Evolutionary conservation across 2,888 invertebrate genomes (phyloP).

Genomic region (Acronicta alni): DNA sequence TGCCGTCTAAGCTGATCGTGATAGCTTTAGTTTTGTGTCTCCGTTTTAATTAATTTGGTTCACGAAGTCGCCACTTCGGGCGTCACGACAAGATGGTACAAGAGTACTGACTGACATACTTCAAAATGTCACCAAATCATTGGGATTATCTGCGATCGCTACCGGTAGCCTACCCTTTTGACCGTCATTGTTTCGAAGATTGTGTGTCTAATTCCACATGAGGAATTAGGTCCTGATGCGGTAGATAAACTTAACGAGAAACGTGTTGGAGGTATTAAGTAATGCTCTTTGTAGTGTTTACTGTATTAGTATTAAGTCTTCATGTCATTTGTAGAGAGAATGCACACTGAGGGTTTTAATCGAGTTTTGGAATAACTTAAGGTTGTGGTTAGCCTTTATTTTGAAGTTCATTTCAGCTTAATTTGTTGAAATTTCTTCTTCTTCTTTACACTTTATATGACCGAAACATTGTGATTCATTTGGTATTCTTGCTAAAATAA

Average conservation of each 20-base stretch:
- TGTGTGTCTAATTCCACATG: slow-evolving; percentile 61
- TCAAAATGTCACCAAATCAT: slow-evolving; percentile 87
- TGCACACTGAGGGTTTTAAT: too few species aligned
- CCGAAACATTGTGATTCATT: too few species aligned
- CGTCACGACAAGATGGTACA: slow-evolving; percentile 84
- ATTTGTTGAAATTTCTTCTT: too few species aligned
- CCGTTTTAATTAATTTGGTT: slow-evolving; percentile 89
- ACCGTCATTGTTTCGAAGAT: slow-evolving; percentile 67
- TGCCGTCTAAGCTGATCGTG: slow-evolving; percentile 79
- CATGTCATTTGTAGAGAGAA: too few species aligned
- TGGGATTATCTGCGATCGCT: slow-evolving; percentile 79
- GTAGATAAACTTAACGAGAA: slow-evolving; percentile 54
- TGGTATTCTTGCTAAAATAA: too few species aligned
- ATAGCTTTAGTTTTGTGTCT: slow-evolving; percentile 86
- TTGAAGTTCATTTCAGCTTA: too few species aligned
- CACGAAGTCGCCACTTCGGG: slow-evolving; percentile 88
- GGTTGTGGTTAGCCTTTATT: too few species aligned
- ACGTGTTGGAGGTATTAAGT: slow-evolving; percentile 59
- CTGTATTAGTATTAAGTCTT: slow-evolving; percentile 1
- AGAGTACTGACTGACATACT: slow-evolving; percentile 85
- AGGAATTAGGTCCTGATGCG: slow-evolving; percentile 61
- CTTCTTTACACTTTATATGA: too few species aligned
- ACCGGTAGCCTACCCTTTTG: slow-evolving; percentile 63
- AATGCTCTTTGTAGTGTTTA: slow-evolving; percentile 35
- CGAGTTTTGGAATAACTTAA: too few species aligned